Conservation (phyloP, 2,888 invertebrate genomes). For the Caenorhabditis macrosperma region DNA sequence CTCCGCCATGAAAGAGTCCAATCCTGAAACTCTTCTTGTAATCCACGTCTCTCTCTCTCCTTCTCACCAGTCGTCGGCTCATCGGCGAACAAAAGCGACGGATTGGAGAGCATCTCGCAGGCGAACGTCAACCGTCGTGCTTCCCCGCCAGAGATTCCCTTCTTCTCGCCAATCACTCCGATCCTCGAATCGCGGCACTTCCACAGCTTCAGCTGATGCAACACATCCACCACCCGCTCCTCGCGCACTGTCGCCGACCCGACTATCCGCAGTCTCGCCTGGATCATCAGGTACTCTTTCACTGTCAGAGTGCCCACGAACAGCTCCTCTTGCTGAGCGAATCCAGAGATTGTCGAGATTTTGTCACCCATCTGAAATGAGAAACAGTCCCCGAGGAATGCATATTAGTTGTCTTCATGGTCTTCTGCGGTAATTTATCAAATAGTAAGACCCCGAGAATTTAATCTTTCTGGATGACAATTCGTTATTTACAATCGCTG, state of each 20-base stretch:
- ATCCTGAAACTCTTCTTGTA: too few species aligned
- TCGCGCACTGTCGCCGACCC: constrained; percentile 24
- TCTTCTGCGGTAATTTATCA: too few species aligned
- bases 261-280: constrained; percentile 62
- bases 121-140: constrained; percentile 86
- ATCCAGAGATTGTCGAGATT: constrained; percentile 69
- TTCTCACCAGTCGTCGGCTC: constrained; percentile 89
- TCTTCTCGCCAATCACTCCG: constrained; percentile 88
- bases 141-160: constrained; percentile 84
- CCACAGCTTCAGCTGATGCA: constrained; percentile 88
- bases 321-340: constrained; percentile 78
- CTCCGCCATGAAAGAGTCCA: constrained; percentile 96
- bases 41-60: not conserved
- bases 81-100: constrained; percentile 94
- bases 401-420: too few species aligned
- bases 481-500: too few species aligned
- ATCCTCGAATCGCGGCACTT: constrained; percentile 94
- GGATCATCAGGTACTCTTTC: constrained; percentile 74
- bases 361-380: constrained; percentile 55
- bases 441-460: too few species aligned
- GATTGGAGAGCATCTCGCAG: constrained; percentile 90
- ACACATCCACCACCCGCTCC: constrained; percentile 81
- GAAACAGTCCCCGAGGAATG: too few species aligned
- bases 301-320: constrained; percentile 77
- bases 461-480: too few species aligned